A percentile compares a stretch with the other conserved stretches of the same genome.
phyloP scores from a whole-genome alignment of 2,113 vertebrate species.

The Pteropus alecto region DNA sequence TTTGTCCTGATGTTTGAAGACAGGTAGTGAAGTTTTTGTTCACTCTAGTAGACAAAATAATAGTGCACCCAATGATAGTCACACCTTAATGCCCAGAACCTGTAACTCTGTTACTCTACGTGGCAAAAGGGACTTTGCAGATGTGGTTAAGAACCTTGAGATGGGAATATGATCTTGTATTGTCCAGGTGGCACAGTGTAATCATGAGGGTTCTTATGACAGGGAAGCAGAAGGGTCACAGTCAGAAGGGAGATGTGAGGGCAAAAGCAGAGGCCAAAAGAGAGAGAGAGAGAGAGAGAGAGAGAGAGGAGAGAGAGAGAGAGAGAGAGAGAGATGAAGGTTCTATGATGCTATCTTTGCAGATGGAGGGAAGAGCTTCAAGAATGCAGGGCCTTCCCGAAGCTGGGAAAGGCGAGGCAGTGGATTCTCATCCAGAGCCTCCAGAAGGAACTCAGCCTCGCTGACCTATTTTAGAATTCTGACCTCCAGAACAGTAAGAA shows the following conservation, averaged over 20 bases:
- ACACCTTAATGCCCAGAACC: not conserved
- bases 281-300: not conserved
- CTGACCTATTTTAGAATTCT: not conserved
- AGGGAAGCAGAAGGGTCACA: accelerated
- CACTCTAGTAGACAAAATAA: not conserved
- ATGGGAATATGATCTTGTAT: not conserved
- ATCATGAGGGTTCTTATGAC: not conserved
- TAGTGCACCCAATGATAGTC: not conserved
- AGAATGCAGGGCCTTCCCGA: accelerated
- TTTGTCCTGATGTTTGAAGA: not conserved
- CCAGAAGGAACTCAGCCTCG: not conserved
- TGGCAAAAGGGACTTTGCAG: not conserved
- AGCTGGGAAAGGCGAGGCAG: not conserved
- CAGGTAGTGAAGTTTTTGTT: not conserved
- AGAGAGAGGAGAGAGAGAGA: too few relatives aligned
- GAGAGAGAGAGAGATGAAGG: not conserved
- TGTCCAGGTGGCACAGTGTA: too few relatives aligned
- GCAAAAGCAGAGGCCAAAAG: not conserved
- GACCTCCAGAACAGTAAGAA: not conserved
- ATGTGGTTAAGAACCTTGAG: too few relatives aligned
- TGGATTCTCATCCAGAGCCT: not conserved
- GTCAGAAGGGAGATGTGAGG: not conserved
- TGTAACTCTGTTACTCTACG: not conserved
- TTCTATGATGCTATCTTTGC: not conserved
- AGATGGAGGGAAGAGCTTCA: not conserved